Evolutionary conservation across 1,140 invertebrate genomes (phyloP), one percentile per base, ranked within the genome.

Genomic region (Drosophila orosa): DNA sequence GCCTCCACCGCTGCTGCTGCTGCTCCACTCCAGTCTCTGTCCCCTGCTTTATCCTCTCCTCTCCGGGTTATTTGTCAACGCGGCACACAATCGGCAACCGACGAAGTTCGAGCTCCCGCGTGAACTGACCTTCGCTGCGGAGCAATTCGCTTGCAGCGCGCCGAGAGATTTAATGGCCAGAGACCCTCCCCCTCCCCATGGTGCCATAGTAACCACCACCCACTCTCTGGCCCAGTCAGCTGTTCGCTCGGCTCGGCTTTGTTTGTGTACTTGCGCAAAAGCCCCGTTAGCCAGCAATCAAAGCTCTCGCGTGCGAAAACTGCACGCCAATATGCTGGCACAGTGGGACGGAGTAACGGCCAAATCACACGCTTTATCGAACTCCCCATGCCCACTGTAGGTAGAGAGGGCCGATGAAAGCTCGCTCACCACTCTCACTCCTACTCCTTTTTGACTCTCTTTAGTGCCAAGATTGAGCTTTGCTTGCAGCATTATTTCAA

Each of bases 201-300:
- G 22, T n/a, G 8, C 42, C 9, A n/a, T 33, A 22, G 13, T 17
- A 22, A 37, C 31, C 52, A 54, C 68, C 31, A 37, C 24, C 24
- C 69, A 52, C 39, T 15, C 52, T 33, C 44, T 48, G 37, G 33
- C 58, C 19, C 67, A 67, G 39, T 77, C 81, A 84, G 81, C 81
- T 84, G 80, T 73, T 69, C 7, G 37, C 67, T 62, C 15, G 48
- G 50, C 48, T 63, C 61, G 47, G 67, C 19, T 77, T 80, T 85
- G 82, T 78, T 78, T 78, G 56, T 71, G 81, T 85, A 84, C 78
- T 87, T 85, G 83, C 82, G 83, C 82, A 82, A 77, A 85, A 85
- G 66, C 48, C 37, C 39, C 60, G 62, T 45, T 60, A 27, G 40
- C 24, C 17, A 39, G 40, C 19, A 62, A 35, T 47, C 19, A 74